Base-by-base conservation (phyloP, 2,888 invertebrate genomes). In the Hyalella azteca region DNA sequence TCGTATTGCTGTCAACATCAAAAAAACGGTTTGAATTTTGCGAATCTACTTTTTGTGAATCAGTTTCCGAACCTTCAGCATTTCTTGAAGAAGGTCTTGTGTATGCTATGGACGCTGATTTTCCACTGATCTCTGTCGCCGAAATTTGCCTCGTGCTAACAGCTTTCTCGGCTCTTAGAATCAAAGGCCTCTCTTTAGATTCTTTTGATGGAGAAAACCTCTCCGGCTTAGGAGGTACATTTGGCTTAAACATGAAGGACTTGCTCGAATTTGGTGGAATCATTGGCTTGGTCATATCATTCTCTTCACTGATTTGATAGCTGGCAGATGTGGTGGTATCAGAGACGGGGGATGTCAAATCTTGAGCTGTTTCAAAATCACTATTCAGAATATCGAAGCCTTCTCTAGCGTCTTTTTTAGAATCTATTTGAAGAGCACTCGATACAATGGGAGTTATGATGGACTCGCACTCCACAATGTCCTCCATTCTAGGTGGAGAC, bases 281-380 rank as follows among this genome's bases (percentile, higher is more conserved):
- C 36, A 26, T 26, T 22, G 73, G 45, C 45, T 41, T 75, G 2
- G 45, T 41, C 45, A 15, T 75, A 19, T 75, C 75, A 29, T 41
- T 29, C 4, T 81, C 81, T 36, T 81, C 75, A 39, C 81, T 81
- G 13, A 84, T 84, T 32, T 82, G 82, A 59, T 84, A 82, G 26
- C 82, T 84, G 1, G 84, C 84, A 9, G 84, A 84, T 19, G 84
- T 84, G 1, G 79, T 79, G 22, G 81, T 82, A 60, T 82, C 82
- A 36, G 81, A 80, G 45, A 81, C 78, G 22, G 84, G 82, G 40
- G 84, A 84, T 11, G 84, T 84, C 29, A 84, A 79, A 48, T 83
- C 83, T 26, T 81, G 83, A 22, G 84, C 84, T 15, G 84, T 84
- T 49, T 84, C 84, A 76, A 84, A 82, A 79, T 84, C 84, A 36